Percentiles rank a stretch among this genome's conserved stretches.
phyloP scores from a whole-genome alignment of 1,140 invertebrate species.

The Sycophaga agraensis region DNA sequence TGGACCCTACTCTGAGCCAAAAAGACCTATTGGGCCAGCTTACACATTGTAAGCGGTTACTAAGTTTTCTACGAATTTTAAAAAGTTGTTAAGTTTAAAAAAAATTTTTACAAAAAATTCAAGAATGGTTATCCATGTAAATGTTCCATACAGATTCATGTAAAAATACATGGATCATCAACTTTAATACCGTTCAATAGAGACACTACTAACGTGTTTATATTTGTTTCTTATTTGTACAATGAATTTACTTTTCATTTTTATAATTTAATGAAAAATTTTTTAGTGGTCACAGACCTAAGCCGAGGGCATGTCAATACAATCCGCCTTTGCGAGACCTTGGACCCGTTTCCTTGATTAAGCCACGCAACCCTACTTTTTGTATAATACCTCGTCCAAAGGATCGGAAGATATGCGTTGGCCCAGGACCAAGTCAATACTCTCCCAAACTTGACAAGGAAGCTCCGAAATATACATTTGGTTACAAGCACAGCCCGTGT shows the following conservation, averaged over 20 bases:
- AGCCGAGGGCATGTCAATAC: background rate
- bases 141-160: background rate
- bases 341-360: background rate
- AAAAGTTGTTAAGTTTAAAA: background rate
- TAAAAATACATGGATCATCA: background rate
- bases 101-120: background rate
- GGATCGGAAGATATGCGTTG: background rate
- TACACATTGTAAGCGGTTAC: constrained; percentile 18
- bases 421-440: constrained; percentile 37
- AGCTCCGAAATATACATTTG: constrained; percentile 31
- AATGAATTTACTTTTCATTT: no score
- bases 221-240: no score
- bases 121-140: background rate
- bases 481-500: constrained; percentile 36
- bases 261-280: no score
- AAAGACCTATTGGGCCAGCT: background rate
- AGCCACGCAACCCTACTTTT: background rate
- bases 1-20: constrained; percentile 3
- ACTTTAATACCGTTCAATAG: background rate
- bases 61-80: background rate
- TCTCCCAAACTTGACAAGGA: constrained; percentile 10
- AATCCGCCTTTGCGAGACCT: constrained; percentile 5
- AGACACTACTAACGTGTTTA: background rate
- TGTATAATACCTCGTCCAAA: background rate
- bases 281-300: background rate